These are phyloP conservation scores for human (Homo sapiens) DNA, from an alignment of 2,113 vertebrate species.

Conservation along the genomic window DNA sequence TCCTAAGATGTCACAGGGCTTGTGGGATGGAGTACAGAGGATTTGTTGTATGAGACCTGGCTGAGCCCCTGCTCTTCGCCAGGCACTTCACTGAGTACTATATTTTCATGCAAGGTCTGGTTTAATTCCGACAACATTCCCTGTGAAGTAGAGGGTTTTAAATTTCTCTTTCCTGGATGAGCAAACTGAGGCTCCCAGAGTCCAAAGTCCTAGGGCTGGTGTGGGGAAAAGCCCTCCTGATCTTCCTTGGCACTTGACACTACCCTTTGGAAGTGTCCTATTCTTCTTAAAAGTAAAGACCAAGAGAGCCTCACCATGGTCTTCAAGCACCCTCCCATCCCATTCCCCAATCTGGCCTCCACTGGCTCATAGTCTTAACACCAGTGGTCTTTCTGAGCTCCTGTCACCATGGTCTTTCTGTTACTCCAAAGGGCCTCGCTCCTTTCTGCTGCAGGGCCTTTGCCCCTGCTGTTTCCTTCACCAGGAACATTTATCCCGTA, in stretches of 20 bases:
- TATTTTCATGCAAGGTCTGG: not conserved
- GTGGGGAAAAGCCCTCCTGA: not conserved
- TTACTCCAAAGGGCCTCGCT: conserved; percentile 1
- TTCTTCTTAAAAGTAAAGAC: conserved; percentile 58
- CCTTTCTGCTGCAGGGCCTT: conserved; percentile 10
- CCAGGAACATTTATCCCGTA: conserved; percentile 1
- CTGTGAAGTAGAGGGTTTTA: conserved; percentile 10
- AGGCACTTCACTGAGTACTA: not conserved
- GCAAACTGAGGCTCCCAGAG: conserved; percentile 22
- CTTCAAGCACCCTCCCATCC: not conserved
- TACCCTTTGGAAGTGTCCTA: not conserved
- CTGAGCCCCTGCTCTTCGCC: not conserved
- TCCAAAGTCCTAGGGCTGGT: not conserved
- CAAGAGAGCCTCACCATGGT: not conserved
- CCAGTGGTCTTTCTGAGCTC: not conserved
- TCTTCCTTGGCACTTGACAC: conserved; percentile 27
- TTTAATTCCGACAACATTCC: not conserved
- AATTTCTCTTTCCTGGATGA: conserved; percentile 43
- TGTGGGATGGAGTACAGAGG: not conserved
- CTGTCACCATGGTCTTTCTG: conserved; percentile 9
- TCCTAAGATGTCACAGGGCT: not conserved
- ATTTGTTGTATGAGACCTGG: conserved; percentile 1
- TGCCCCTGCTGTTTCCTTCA: conserved; percentile 7
- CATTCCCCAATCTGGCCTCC: not conserved
- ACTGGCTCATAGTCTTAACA: not conserved